Percentiles rank a stretch among this genome's conserved stretches.
Conservation (phyloP, 2,888 invertebrate species). For the Sinodicranocentrus sp. region DNA sequence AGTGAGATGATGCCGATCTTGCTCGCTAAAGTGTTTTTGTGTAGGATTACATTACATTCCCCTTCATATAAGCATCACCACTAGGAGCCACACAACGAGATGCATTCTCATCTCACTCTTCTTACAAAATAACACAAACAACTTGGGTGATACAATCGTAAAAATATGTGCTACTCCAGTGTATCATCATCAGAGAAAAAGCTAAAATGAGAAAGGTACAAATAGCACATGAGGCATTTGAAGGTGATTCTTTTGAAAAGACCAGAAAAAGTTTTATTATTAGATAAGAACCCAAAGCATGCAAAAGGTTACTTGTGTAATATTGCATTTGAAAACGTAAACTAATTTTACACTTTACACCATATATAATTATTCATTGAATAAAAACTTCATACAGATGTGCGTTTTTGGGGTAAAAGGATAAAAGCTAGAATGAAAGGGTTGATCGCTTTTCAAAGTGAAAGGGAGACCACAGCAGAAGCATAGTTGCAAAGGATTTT, state of each 20-base stretch:
- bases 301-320: no score
- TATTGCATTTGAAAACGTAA: no score
- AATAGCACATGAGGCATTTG: slow-evolving; percentile 13
- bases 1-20: slow-evolving; percentile 30
- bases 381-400: slow-evolving; percentile 1
- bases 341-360: no score
- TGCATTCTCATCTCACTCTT: not conserved
- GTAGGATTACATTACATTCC: slow-evolving; percentile 50
- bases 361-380: not conserved
- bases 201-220: slow-evolving; percentile 8
- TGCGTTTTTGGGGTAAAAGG: slow-evolving; percentile 10
- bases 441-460: slow-evolving; percentile 30
- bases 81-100: slow-evolving; percentile 42
- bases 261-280: no score
- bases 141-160: slow-evolving; percentile 45
- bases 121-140: slow-evolving; percentile 4
- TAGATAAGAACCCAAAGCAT: not conserved
- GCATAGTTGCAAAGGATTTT: slow-evolving; percentile 10
- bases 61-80: slow-evolving; percentile 31
- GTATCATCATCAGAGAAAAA: not conserved
- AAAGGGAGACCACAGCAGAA: slow-evolving; percentile 42
- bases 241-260: not conserved
- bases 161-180: not conserved
- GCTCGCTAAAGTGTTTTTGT: slow-evolving; percentile 17
- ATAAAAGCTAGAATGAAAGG: slow-evolving; percentile 27